Conservation (phyloP, 2,888 invertebrate species). For the Ypsolopha scabrella region DNA sequence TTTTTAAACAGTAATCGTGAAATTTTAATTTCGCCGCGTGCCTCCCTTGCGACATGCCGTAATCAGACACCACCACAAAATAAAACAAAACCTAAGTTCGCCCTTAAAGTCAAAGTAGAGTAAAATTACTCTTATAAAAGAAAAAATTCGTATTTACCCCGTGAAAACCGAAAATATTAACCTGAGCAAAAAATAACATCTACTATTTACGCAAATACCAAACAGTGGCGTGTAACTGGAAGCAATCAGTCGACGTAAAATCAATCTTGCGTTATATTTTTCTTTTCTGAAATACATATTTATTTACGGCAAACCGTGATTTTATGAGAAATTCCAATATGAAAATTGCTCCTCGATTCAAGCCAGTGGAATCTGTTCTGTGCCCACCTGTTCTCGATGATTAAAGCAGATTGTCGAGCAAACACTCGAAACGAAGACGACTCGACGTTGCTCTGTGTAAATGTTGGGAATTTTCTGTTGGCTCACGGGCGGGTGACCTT, state of each 20-base stretch:
- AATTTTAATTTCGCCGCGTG: no score
- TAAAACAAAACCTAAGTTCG: no score
- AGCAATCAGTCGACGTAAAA: not conserved
- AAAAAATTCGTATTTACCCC: not conserved
- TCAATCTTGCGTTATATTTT: not conserved
- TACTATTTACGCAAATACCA: not conserved
- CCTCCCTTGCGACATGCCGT: no score
- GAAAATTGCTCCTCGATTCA: slow-evolving; percentile 38
- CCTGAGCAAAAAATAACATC: not conserved
- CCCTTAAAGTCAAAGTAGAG: no score
- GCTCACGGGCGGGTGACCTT: slow-evolving; percentile 29
- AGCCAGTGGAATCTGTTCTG: slow-evolving; percentile 14
- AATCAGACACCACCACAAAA: no score
- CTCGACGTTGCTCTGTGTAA: not conserved
- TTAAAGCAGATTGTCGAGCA: slow-evolving; percentile 53
- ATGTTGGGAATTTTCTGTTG: not conserved
- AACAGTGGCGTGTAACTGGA: not conserved
- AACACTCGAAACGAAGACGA: slow-evolving; percentile 35
- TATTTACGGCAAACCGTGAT: not conserved
- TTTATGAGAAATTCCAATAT: slow-evolving; percentile 48
- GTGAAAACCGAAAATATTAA: not conserved
- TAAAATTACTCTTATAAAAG: no score
- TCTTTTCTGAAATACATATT: not conserved
- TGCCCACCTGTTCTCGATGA: slow-evolving; percentile 53
- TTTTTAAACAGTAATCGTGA: no score